Evolutionary conservation across 2,888 invertebrate genomes (phyloP).

Genomic region (Labia minor): DNA sequence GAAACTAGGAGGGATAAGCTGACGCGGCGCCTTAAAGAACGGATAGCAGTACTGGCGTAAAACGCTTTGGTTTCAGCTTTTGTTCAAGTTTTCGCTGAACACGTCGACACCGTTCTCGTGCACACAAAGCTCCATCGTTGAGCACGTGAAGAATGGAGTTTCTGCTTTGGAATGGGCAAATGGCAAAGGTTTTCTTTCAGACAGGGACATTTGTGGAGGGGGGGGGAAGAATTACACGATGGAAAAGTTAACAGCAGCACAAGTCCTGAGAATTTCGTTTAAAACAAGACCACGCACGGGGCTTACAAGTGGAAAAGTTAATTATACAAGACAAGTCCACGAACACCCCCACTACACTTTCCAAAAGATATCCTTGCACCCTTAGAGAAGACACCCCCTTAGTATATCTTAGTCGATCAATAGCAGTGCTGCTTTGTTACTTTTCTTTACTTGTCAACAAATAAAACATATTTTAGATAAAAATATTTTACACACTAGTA

Average conservation of each 20-base stretch:
- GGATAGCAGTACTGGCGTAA: too few relatives aligned
- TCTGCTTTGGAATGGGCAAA: background rate
- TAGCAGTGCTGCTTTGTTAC: background rate
- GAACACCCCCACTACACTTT: background rate
- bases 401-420: background rate
- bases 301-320: background rate
- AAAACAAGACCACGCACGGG: constrained; percentile 9
- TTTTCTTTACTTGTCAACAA: background rate
- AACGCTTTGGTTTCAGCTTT: background rate
- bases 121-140: background rate
- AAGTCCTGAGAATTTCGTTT: background rate
- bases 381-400: constrained; percentile 1
- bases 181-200: background rate
- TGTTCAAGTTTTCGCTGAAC: background rate
- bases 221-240: background rate
- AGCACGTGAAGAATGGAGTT: background rate
- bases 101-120: background rate
- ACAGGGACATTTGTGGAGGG: background rate
- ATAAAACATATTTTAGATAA: too few relatives aligned
- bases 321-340: constrained; percentile 2
- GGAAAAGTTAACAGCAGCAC: constrained; percentile 8
- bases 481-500: too few relatives aligned
- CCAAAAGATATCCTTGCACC: background rate
- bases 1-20: too few relatives aligned
- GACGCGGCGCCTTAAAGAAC: too few relatives aligned